Percentiles rank a stretch among this genome's conserved stretches.
Conservation (phyloP, 2,797 vertebrate genomes). For the Tragelaphus eurycerus region DNA sequence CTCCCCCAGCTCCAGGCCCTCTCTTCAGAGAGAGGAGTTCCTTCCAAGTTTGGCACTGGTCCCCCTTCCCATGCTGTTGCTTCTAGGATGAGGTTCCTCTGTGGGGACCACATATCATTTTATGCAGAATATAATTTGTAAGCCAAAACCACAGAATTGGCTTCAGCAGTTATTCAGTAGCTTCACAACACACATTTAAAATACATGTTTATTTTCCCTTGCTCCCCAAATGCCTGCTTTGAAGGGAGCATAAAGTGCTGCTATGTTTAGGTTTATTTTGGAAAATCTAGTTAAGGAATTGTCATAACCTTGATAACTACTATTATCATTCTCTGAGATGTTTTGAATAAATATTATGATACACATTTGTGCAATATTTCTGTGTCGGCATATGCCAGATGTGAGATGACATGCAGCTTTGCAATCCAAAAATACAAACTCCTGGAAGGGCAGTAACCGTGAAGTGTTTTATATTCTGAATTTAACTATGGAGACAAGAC, state of each 20-base stretch:
- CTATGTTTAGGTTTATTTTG: constrained; percentile 54
- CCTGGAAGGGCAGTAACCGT: not conserved
- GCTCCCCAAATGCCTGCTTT: constrained; percentile 38
- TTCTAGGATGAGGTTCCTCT: not conserved
- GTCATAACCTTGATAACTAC: constrained; percentile 56
- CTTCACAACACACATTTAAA: constrained; percentile 43
- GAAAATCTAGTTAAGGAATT: constrained; percentile 35
- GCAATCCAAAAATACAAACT: constrained; percentile 4
- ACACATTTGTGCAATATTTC: constrained; percentile 33
- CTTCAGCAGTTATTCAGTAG: not conserved
- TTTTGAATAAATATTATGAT: constrained; percentile 67
- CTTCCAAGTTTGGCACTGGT: not conserved
- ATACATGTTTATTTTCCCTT: constrained; percentile 47
- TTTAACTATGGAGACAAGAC: not conserved
- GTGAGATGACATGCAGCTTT: not conserved
- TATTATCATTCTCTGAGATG: constrained; percentile 44
- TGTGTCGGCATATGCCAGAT: constrained; percentile 15
- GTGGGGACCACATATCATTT: not conserved
- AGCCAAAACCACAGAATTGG: not conserved
- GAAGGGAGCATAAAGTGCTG: constrained; percentile 17
- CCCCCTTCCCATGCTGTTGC: not conserved
- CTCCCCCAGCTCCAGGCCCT: not conserved
- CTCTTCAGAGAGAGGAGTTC: not conserved
- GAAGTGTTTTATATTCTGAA: not conserved
- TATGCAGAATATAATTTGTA: not conserved